phyloP scores from a whole-genome alignment of 2,113 vertebrate genomes.

The Anseranas semipalmata region DNA sequence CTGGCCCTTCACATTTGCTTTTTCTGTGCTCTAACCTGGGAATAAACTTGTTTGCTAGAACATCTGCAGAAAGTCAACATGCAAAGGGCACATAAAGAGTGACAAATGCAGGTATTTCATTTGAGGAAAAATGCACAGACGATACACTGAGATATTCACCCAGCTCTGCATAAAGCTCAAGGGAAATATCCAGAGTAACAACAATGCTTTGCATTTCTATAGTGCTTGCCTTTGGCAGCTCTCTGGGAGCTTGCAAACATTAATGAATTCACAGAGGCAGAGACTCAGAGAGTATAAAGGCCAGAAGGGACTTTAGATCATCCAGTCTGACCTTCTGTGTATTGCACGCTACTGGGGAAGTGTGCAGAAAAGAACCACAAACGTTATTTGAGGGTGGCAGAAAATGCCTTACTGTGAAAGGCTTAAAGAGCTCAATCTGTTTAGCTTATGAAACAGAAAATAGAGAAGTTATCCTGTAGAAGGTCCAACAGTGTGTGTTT shows the following conservation, averaged over 20 bases:
- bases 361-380: conserved; percentile 38
- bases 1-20: neutral
- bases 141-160: neutral
- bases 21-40: neutral
- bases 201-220: conserved; percentile 62
- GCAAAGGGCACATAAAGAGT: neutral
- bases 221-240: conserved; percentile 58
- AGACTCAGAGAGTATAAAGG: conserved; percentile 58
- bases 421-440: conserved; percentile 44
- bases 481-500: neutral
- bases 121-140: neutral
- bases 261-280: conserved; percentile 68
- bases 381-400: conserved; percentile 55
- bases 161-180: conserved; percentile 32
- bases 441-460: conserved; percentile 22
- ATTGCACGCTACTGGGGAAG: conserved; percentile 21
- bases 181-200: conserved; percentile 48
- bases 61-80: neutral
- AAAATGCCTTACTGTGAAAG: conserved; percentile 30
- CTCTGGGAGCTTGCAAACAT: conserved; percentile 58
- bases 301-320: conserved; percentile 71
- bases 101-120: conserved; percentile 32
- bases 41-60: conserved; percentile 38
- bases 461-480: neutral
- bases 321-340: conserved; percentile 52